These are phyloP conservation scores for Megaceryle alcyon DNA, from an alignment of 2,797 vertebrate genomes.

Conservation along the genomic window DNA sequence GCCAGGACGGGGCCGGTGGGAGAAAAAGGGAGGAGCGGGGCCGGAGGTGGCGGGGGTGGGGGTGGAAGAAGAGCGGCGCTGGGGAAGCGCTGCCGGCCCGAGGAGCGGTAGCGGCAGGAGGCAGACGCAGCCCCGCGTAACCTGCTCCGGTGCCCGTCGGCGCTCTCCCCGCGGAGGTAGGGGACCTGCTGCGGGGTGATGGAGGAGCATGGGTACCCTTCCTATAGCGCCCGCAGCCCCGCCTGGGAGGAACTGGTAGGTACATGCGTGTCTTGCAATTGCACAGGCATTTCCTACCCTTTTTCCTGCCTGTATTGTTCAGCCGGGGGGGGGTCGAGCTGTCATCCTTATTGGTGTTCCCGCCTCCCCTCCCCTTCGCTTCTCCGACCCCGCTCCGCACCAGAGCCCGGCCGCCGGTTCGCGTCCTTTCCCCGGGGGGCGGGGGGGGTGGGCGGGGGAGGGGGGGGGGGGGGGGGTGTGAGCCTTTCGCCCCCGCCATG, in stretches of 20 bases:
- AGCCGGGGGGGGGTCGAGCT: background rate
- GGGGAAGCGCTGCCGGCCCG: background rate
- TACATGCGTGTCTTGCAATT: constrained; percentile 53
- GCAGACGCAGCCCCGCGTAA: background rate
- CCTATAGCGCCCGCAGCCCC: constrained; percentile 84
- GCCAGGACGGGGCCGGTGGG: background rate
- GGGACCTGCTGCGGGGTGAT: constrained; percentile 78
- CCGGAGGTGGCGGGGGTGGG: background rate
- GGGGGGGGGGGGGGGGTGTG: background rate
- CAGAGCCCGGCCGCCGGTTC: background rate
- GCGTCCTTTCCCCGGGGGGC: background rate
- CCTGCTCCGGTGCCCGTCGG: background rate
- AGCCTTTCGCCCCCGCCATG: background rate
- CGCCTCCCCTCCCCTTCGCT: background rate
- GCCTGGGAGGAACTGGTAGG: constrained; percentile 96
- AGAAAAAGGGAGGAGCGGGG: constrained; percentile 31
- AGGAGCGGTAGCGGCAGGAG: background rate
- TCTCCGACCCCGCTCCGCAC: background rate
- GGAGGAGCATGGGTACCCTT: constrained; percentile 84
- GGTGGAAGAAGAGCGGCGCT: constrained; percentile 22
- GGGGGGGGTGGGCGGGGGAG: no score
- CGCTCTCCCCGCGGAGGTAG: background rate
- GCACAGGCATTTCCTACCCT: constrained; percentile 31
- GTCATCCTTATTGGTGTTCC: background rate
- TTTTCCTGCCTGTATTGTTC: constrained; percentile 29